Base-by-base conservation (phyloP, 2,888 invertebrate species). In the Phlogophora meticulosa region DNA sequence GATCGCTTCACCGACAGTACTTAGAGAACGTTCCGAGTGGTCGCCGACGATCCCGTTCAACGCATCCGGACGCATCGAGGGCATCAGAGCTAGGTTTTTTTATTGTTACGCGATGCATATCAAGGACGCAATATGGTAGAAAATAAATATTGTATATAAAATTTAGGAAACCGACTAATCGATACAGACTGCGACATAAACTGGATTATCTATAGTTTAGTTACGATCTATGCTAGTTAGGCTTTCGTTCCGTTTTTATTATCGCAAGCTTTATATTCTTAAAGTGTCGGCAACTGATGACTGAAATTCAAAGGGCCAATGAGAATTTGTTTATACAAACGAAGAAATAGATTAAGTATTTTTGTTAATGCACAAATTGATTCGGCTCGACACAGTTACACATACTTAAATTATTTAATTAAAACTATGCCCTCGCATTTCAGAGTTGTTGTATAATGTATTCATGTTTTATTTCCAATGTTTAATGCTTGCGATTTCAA, bases 61-160 rank as follows among this genome's bases (percentile, higher is more conserved):
- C 86, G 85, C 90, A 88, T 84, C 90, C 90, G 90, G 91, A 90
- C 87, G 91, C 92, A 88, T 90, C 89, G 84, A 89, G 88, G 92
- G 92, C 94, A 92, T 93, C 88, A 91, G 92, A 94, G 94, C 94
- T 94, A 94, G 88, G 92, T 94, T 94, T 94, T 94, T 94, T 94
- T 95, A 94, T 95, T 95, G 95, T 95, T 95, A 94, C 95, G 95
- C 95, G 92, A 95, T 95, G 95, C 95, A 95, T 95, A 95, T 95
- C 95, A 94, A 92, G 94, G 91, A 95, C 95, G 95, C 95, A 95
- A 95, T 95, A 95, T 95, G 95, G 92, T 95, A 95, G 95, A 90
- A 93, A 95, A 95, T 95, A 95, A 95, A 95, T 95, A 94, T 93
- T 95, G 95, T 95, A 95, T 88, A 95, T 95, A 95, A 89, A 91